Evolutionary conservation across 2,888 invertebrate species (phyloP).

Genomic region (Apomyelois bistriatella): DNA sequence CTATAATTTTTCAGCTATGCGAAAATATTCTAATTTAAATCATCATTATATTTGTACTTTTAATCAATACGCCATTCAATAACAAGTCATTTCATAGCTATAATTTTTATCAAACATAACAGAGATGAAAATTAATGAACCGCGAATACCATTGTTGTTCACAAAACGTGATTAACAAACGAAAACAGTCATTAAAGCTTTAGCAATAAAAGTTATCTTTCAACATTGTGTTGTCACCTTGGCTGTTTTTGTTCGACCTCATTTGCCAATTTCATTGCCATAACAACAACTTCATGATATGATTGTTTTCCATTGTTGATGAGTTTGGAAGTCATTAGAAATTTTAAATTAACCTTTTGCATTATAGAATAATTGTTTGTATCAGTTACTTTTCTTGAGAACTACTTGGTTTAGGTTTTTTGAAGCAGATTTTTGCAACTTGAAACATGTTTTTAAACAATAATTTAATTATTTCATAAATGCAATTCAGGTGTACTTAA

Average conservation of each 20-base stretch:
- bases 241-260: slow-evolving; percentile 7
- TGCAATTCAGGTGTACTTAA: too few species aligned
- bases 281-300: background rate
- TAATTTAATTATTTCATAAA: too few species aligned
- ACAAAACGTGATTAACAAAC: background rate
- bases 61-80: background rate
- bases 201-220: background rate
- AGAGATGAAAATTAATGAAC: slow-evolving; percentile 4
- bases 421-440: too few species aligned
- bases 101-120: background rate
- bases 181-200: background rate
- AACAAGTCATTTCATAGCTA: background rate
- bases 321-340: background rate
- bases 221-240: slow-evolving; percentile 1
- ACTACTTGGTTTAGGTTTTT: too few species aligned
- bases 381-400: too few species aligned
- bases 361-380: too few species aligned
- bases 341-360: too few species aligned
- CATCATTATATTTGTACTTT: too few species aligned
- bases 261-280: slow-evolving; percentile 4
- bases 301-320: background rate
- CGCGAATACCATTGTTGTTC: background rate
- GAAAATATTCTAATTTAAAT: too few species aligned
- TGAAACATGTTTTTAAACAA: too few species aligned
- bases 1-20: too few species aligned